Percentiles rank a stretch among this genome's conserved stretches.
Conservation (phyloP, 2,113 vertebrate genomes). For the Polypterus senegalus region DNA sequence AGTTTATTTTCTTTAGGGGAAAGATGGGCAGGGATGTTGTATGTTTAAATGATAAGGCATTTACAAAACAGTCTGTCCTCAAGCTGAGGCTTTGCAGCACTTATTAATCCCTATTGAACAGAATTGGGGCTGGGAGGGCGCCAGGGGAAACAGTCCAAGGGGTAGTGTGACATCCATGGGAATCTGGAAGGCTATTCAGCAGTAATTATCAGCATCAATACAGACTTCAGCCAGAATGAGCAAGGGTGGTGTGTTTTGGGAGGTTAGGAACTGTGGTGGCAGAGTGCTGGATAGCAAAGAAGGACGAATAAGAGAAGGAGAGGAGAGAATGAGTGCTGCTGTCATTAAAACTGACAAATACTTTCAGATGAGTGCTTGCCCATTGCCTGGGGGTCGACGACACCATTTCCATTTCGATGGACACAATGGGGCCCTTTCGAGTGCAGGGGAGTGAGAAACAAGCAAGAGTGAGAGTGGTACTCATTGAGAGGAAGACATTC, state of each 20-base stretch:
- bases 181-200: constrained; percentile 55
- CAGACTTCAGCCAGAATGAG: constrained; percentile 36
- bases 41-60: constrained; percentile 7
- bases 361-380: constrained; percentile 17
- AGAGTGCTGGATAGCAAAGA: constrained; percentile 17
- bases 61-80: constrained; percentile 30
- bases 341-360: constrained; percentile 17
- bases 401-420: background rate
- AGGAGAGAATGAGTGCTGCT: constrained; percentile 7
- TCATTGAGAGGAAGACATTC: too few relatives aligned
- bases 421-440: constrained; percentile 5
- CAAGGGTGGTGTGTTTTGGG: constrained; percentile 17
- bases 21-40: constrained; percentile 34
- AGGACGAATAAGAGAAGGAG: constrained; percentile 14
- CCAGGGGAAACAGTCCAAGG: constrained; percentile 39
- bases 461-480: too few relatives aligned
- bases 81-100: constrained; percentile 19
- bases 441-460: background rate
- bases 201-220: constrained; percentile 59
- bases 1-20: constrained; percentile 19
- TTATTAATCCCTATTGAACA: constrained; percentile 44
- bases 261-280: constrained; percentile 20
- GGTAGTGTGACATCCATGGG: constrained; percentile 45
- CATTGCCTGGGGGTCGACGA: background rate
- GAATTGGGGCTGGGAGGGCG: constrained; percentile 8